Percentiles rank a stretch among this genome's conserved stretches.
These are phyloP conservation scores for Corvus cornix DNA, from an alignment of 2,113 vertebrate species.

Conservation along the genomic window DNA sequence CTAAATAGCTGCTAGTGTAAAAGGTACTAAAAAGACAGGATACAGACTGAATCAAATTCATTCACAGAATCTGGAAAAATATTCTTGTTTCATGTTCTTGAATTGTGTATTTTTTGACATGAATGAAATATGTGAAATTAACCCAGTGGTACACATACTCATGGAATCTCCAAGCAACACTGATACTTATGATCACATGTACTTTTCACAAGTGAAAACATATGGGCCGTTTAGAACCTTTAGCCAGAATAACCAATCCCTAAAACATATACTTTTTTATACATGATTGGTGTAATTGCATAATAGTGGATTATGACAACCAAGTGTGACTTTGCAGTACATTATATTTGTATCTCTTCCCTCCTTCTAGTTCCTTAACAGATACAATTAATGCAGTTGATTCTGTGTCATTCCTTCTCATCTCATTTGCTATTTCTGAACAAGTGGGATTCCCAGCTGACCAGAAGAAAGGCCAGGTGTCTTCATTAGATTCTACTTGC, in stretches of 20 bases:
- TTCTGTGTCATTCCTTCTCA: not conserved
- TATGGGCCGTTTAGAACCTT: not conserved
- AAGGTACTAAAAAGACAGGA: not conserved
- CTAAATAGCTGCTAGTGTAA: not conserved
- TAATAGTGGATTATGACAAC: not conserved
- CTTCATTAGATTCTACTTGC: not conserved
- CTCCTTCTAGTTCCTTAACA: not conserved
- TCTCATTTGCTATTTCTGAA: not conserved
- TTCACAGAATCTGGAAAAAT: not conserved
- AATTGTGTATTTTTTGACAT: not conserved
- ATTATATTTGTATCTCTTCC: not conserved
- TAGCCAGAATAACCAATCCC: not conserved
- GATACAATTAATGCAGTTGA: not conserved
- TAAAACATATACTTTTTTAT: not conserved
- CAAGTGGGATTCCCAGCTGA: not conserved
- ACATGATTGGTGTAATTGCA: not conserved
- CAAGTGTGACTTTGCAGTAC: not conserved
- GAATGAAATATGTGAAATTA: not conserved
- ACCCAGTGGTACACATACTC: not conserved
- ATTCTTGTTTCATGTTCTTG: not conserved
- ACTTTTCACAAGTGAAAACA: not conserved
- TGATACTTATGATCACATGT: not conserved
- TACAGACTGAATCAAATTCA: not conserved
- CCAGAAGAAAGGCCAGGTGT: not conserved
- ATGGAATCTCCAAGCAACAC: not conserved